Percentiles rank a stretch among this genome's conserved stretches.
Evolutionary conservation across 2,888 invertebrate genomes (phyloP).

Genomic region (Electrophaes corylata): DNA sequence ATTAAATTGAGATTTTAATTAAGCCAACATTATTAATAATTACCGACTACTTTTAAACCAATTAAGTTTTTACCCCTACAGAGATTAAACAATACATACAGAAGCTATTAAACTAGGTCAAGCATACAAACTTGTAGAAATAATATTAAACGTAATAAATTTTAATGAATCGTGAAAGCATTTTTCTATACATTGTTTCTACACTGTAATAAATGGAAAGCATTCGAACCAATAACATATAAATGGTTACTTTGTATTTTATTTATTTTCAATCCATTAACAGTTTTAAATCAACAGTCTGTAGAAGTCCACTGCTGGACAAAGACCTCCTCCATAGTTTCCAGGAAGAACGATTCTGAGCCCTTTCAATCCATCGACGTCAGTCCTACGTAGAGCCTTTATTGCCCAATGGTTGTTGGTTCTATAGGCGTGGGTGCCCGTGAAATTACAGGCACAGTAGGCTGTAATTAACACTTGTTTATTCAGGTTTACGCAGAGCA

Average conservation of each 20-base stretch:
- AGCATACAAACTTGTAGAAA: conserved; percentile 7
- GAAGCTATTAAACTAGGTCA: neutral
- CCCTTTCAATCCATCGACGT: too few species aligned
- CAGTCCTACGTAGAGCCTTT: too few species aligned
- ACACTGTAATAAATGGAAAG: neutral
- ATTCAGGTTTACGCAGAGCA: too few species aligned
- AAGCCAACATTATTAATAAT: neutral
- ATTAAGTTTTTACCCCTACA: neutral
- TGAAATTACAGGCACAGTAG: too few species aligned
- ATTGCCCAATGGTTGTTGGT: too few species aligned
- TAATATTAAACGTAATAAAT: conserved; percentile 6
- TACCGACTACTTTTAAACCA: neutral
- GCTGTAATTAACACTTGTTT: too few species aligned
- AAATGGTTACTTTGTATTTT: neutral
- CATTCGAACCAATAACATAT: neutral
- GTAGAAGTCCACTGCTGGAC: too few species aligned
- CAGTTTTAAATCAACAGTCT: too few species aligned
- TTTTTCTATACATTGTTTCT: conserved; percentile 8
- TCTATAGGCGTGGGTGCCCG: too few species aligned
- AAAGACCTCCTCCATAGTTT: too few species aligned
- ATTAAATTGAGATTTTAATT: too few species aligned
- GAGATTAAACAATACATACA: neutral
- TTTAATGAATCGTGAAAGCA: conserved; percentile 5
- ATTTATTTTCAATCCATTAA: neutral
- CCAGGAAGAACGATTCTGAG: too few species aligned